Percentiles rank a stretch among this genome's conserved stretches.
These are phyloP conservation scores for Silurus aristotelis DNA, from an alignment of 2,797 vertebrate genomes.

Conservation along the genomic window DNA sequence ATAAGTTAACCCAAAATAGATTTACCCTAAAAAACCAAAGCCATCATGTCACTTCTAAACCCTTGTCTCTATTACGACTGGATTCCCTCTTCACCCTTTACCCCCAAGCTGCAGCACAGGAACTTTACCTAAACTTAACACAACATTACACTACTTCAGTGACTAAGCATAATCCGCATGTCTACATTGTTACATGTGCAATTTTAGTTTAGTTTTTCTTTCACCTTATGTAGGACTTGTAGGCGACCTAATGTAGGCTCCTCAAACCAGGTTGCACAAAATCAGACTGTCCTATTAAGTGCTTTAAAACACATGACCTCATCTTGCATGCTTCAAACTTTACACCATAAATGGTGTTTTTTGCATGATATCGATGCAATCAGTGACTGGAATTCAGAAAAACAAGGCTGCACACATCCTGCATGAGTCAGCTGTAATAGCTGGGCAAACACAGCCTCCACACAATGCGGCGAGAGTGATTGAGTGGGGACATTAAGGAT, in stretches of 20 bases:
- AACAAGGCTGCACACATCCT: conserved; percentile 34
- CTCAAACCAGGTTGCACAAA: conserved; percentile 64
- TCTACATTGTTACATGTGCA: background rate
- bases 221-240: background rate
- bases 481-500: conserved; percentile 52
- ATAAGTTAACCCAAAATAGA: conserved; percentile 76
- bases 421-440: conserved; percentile 49
- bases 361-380: conserved; percentile 36
- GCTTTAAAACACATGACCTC: conserved; percentile 75
- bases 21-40: conserved; percentile 52
- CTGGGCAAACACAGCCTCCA: conserved; percentile 46
- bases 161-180: background rate
- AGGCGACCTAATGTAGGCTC: conserved; percentile 37
- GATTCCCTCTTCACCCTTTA: background rate
- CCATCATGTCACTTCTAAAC: conserved; percentile 51
- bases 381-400: conserved; percentile 30
- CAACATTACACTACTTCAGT: background rate
- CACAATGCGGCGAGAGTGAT: conserved; percentile 43
- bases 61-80: conserved; percentile 41
- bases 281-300: conserved; percentile 67
- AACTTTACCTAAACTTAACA: background rate
- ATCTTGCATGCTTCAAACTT: conserved; percentile 61
- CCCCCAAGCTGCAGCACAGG: background rate
- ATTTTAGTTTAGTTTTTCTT: no score
- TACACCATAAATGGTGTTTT: conserved; percentile 66